These are phyloP conservation scores for Xylocampa areola DNA, from an alignment of 2,888 invertebrate genomes.

Conservation along the genomic window DNA sequence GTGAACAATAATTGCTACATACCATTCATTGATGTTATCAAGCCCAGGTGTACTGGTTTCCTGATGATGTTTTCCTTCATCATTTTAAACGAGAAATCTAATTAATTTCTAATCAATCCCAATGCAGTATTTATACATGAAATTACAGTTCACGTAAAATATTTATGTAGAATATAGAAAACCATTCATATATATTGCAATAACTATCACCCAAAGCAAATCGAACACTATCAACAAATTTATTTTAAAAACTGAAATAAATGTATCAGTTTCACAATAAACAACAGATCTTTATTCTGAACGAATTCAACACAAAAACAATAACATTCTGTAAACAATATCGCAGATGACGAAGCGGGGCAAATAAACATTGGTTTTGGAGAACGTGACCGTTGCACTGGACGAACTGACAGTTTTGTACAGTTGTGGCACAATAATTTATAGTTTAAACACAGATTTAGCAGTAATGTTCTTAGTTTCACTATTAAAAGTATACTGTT, in stretches of 20 bases:
- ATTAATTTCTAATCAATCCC: too few relatives aligned
- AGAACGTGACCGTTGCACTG: slow-evolving; percentile 29
- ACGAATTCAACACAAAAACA: slow-evolving; percentile 32
- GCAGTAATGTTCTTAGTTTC: neutral
- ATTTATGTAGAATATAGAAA: neutral
- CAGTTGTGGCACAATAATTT: slow-evolving; percentile 7
- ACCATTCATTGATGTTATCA: too few relatives aligned
- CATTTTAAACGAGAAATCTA: too few relatives aligned
- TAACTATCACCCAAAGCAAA: slow-evolving; percentile 28
- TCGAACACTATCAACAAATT: slow-evolving; percentile 31
- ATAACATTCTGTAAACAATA: slow-evolving; percentile 47
- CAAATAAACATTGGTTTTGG: slow-evolving; percentile 39
- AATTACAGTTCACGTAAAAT: slow-evolving; percentile 1
- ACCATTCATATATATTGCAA: slow-evolving; percentile 7
- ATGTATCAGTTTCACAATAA: slow-evolving; percentile 42
- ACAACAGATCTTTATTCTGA: slow-evolving; percentile 42
- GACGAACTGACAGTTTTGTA: slow-evolving; percentile 23
- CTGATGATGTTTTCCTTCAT: too few relatives aligned
- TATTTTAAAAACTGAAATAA: slow-evolving; percentile 31
- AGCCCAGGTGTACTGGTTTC: too few relatives aligned
- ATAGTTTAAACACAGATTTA: slow-evolving; percentile 1
- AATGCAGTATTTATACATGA: neutral
- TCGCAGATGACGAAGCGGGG: slow-evolving; percentile 37
- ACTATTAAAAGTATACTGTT: neutral
- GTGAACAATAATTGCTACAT: too few relatives aligned